phyloP scores from a whole-genome alignment of 2,113 vertebrate species.

The Andinoacara biseriatus region DNA sequence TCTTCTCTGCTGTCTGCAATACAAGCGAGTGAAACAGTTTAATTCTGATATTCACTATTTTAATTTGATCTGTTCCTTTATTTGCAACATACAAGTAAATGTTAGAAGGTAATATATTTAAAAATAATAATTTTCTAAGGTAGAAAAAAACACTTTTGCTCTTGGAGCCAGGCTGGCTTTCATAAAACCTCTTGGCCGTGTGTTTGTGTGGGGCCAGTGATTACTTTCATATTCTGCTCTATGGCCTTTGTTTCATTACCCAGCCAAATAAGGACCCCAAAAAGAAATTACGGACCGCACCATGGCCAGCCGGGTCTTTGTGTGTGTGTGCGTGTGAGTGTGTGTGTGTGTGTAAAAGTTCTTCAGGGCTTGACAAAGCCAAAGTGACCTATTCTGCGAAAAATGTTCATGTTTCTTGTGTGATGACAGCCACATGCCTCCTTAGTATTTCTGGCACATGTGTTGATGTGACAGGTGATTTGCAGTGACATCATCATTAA shows the following conservation, averaged over 20 bases:
- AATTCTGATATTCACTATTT: background rate
- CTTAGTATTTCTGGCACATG: slow-evolving; percentile 48
- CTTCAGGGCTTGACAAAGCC: slow-evolving; percentile 20
- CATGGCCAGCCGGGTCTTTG: background rate
- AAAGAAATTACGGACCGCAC: slow-evolving; percentile 14
- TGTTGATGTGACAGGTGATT: slow-evolving; percentile 54
- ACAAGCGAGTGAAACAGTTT: background rate
- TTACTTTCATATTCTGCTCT: slow-evolving; percentile 64
- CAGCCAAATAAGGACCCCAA: slow-evolving; percentile 19
- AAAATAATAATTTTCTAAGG: background rate
- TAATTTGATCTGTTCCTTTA: background rate
- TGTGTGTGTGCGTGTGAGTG: background rate
- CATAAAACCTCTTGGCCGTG: slow-evolving; percentile 1
- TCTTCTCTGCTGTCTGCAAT: background rate
- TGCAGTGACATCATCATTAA: slow-evolving; percentile 55
- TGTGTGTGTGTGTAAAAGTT: background rate
- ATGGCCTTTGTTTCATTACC: slow-evolving; percentile 42
- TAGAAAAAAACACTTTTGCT: background rate
- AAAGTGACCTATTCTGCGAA: slow-evolving; percentile 63
- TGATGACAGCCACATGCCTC: slow-evolving; percentile 51
- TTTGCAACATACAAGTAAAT: too few species aligned
- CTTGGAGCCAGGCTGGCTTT: slow-evolving; percentile 26
- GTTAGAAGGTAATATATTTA: background rate
- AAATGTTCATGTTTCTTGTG: slow-evolving; percentile 57
- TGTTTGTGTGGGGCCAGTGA: slow-evolving; percentile 29